Conservation (phyloP, 2,888 invertebrate genomes). For the Stenodema calcarata region DNA sequence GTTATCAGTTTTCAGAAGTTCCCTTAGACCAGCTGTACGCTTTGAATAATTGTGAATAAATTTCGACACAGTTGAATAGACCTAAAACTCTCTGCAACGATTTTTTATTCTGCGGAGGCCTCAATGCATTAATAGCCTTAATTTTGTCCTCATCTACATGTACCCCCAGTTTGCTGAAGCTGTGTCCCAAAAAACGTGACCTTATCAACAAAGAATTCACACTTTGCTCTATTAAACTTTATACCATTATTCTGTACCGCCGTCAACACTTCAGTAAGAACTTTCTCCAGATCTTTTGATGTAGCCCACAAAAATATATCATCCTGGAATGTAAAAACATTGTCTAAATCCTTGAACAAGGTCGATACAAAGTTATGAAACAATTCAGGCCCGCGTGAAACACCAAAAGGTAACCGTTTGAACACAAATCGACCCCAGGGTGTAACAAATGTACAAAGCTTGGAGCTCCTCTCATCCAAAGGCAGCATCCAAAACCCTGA, state of each 20-base stretch:
- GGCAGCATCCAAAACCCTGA: conserved; percentile 26
- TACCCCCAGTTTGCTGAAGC: neutral
- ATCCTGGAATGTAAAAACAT: conserved; percentile 8
- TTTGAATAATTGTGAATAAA: conserved; percentile 15
- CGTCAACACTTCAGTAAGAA: neutral
- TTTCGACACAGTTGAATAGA: conserved; percentile 4
- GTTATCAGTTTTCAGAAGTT: neutral
- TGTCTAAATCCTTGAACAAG: neutral
- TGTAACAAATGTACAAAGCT: neutral
- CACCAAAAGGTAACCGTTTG: neutral
- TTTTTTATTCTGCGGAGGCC: neutral
- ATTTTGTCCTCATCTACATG: neutral
- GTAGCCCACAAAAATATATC: conserved; percentile 1
- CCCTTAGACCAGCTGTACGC: neutral
- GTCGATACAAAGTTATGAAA: neutral
- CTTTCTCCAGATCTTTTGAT: neutral
- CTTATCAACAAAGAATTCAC: no score
- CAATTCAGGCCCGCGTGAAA: neutral
- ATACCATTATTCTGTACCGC: neutral
- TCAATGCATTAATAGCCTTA: neutral
- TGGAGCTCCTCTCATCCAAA: neutral
- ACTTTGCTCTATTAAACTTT: conserved; percentile 5
- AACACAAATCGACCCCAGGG: conserved; percentile 16
- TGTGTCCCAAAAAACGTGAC: conserved; percentile 12
- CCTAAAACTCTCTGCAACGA: conserved; percentile 10